Percentiles rank a stretch among this genome's conserved stretches.
Evolutionary conservation across 2,888 invertebrate species (phyloP).

Genomic region (Ariolimax columbianus): DNA sequence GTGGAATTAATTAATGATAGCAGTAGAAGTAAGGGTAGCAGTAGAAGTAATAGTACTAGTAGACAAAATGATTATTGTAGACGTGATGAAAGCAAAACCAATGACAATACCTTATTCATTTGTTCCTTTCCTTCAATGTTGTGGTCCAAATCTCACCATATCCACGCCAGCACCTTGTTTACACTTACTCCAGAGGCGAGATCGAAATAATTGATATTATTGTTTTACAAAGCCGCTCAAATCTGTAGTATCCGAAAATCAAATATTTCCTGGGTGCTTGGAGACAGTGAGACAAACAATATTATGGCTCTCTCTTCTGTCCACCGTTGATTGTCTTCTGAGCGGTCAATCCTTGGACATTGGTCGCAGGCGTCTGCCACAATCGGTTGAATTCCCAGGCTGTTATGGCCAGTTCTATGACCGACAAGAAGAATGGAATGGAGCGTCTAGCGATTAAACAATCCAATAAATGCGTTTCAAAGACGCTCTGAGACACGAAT

Average conservation of each 20-base stretch:
- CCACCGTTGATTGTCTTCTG: neutral
- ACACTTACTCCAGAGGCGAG: slow-evolving; percentile 34
- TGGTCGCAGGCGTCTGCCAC: slow-evolving; percentile 1
- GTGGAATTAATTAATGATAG: neutral
- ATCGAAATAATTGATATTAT: slow-evolving; percentile 30
- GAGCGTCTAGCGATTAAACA: neutral
- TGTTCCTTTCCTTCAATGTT: neutral
- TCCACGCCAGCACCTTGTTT: neutral
- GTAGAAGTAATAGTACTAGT: neutral
- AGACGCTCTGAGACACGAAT: neutral
- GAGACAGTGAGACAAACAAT: slow-evolving; percentile 23
- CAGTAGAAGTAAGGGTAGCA: neutral
- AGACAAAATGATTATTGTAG: neutral
- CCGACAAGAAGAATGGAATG: neutral
- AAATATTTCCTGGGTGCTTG: slow-evolving; percentile 26
- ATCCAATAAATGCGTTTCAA: neutral
- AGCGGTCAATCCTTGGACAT: neutral
- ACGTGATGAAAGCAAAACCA: neutral
- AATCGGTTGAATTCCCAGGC: slow-evolving; percentile 42
- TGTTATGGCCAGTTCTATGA: neutral
- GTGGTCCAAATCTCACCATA: neutral
- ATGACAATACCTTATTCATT: neutral
- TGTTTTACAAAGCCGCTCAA: slow-evolving; percentile 26
- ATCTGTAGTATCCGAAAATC: slow-evolving; percentile 40
- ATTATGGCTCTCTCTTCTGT: neutral